Percentiles rank a stretch among this genome's conserved stretches.
These are phyloP conservation scores for Rhynchonema sp. DNA, from an alignment of 2,888 invertebrate species.

Conservation along the genomic window DNA sequence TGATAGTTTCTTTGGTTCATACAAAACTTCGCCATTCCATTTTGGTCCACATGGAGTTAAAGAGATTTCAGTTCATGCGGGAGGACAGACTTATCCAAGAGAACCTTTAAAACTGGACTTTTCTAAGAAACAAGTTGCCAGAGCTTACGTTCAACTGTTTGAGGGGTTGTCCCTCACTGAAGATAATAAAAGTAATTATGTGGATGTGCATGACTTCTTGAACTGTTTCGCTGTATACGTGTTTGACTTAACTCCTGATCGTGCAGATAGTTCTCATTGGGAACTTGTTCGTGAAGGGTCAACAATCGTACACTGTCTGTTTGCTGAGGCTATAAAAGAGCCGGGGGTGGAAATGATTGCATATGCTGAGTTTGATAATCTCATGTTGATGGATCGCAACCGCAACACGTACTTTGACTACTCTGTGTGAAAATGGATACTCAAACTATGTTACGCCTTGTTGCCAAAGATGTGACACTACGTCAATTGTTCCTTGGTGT, in stretches of 20 bases:
- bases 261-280: neutral
- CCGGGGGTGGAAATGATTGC: neutral
- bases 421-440: neutral
- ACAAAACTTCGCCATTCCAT: neutral
- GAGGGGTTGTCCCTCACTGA: neutral
- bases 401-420: slow-evolving; percentile 1
- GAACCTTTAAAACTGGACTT: neutral
- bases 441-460: too few species aligned
- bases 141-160: neutral
- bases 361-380: slow-evolving; percentile 1
- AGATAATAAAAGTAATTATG: neutral
- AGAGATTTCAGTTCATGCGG: neutral
- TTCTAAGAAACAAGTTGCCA: neutral
- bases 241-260: slow-evolving; percentile 1
- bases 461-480: too few species aligned
- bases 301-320: neutral
- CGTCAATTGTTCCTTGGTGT: too few species aligned
- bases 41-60: neutral
- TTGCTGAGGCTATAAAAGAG: neutral
- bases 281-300: neutral
- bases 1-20: neutral
- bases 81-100: neutral
- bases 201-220: neutral
- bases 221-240: neutral
- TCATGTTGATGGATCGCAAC: neutral